Evolutionary conservation across 2,888 invertebrate genomes (phyloP), one percentile per base, ranked within the genome.

Genomic region (Drosophila austrosaltans): DNA sequence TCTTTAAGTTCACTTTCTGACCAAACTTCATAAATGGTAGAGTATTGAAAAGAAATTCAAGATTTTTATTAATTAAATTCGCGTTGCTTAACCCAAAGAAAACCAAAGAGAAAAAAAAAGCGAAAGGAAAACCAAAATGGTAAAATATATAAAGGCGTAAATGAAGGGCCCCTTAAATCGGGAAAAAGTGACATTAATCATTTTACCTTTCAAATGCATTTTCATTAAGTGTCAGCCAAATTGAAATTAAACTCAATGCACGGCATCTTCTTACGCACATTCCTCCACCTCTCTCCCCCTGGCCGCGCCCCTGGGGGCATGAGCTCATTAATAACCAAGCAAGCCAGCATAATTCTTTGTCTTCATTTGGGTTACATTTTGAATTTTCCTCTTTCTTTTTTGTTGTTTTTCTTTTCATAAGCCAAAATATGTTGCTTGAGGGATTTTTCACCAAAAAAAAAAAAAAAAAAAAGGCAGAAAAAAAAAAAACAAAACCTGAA

Each of bases 291-390:
- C 20, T 7, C 32, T 32, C 44, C 44, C 8, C 7, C 2, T 22
- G 1, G 2, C 36, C 36, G 8, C 22, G 20, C 1, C 48, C 61
- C 60, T 48, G 32, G 66, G 60, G 61, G 30, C 64, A 20, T 42
- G 12, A 54, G 63, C 68, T 77, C 76, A 76, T 76, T 76, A 76
- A 76, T 77, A 76, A 77, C 62, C 61, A 48, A 44, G 60, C 63
- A 77, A 66, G 73, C 63, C 25, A 60, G 63, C 72, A 72, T 67
- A 66, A 65, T 77, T 77, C 77, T 77, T 76, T 76, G 64, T 77
- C 73, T 76, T 71, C 32, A 48, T 57, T 54, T 61, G 48, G 75
- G 36, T 44, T 44, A 42, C 42, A 57, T 59, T 72, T 54, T 56
- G 8, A 20, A 48, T 64, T 71, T 61, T 53, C 20, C 16, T 58